These are phyloP conservation scores for Brotula barbata DNA, from an alignment of 2,797 vertebrate species.

Conservation along the genomic window DNA sequence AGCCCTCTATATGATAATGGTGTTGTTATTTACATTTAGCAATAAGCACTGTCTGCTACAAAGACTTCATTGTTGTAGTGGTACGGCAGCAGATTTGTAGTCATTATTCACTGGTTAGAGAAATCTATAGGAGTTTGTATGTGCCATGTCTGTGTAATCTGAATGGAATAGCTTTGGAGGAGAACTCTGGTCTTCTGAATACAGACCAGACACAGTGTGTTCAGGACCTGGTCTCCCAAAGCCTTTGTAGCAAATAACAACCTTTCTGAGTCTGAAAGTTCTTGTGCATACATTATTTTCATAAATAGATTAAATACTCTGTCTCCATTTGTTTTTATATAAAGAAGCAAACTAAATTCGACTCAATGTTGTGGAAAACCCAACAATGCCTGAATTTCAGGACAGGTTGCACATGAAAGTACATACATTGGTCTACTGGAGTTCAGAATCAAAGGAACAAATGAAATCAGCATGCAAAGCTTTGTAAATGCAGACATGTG, in stretches of 20 bases:
- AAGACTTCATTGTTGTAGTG: not conserved
- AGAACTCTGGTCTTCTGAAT: slow-evolving; percentile 45
- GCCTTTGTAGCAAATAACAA: slow-evolving; percentile 21
- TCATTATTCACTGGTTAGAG: slow-evolving; percentile 38
- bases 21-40: slow-evolving; percentile 52
- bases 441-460: slow-evolving; percentile 17
- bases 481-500: slow-evolving; percentile 18
- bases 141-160: slow-evolving; percentile 19
- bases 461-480: slow-evolving; percentile 17
- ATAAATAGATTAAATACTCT: slow-evolving; percentile 4
- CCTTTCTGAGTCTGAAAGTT: not conserved
- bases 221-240: slow-evolving; percentile 47
- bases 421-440: slow-evolving; percentile 28
- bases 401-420: slow-evolving; percentile 45
- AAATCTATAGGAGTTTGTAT: slow-evolving; percentile 39
- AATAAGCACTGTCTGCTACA: slow-evolving; percentile 54
- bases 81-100: slow-evolving; percentile 47
- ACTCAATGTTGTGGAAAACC: slow-evolving; percentile 44
- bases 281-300: slow-evolving; percentile 1
- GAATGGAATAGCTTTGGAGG: slow-evolving; percentile 38
- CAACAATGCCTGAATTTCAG: slow-evolving; percentile 25
- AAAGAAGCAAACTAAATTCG: slow-evolving; percentile 15
- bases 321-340: slow-evolving; percentile 11
- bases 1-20: slow-evolving; percentile 40
- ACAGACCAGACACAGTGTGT: slow-evolving; percentile 66